Conservation (phyloP, 2,113 vertebrate species). For the Dissostichus mawsoni region DNA sequence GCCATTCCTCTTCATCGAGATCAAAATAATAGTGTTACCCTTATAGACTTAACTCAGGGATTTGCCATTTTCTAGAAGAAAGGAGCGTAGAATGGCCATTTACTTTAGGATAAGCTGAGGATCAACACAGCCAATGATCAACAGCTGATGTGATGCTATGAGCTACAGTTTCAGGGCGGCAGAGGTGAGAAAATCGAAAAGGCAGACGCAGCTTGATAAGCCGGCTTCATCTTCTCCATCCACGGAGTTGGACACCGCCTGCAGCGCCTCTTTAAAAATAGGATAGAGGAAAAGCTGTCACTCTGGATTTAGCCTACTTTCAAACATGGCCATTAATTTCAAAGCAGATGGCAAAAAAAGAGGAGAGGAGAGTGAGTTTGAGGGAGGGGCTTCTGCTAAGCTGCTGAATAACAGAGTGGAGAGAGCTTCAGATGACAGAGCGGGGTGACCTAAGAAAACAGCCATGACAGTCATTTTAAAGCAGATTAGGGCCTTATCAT, state of each 20-base stretch:
- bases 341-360: slow-evolving; percentile 79
- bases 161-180: slow-evolving; percentile 41
- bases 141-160: slow-evolving; percentile 32
- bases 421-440: slow-evolving; percentile 40
- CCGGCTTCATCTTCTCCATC: slow-evolving; percentile 37
- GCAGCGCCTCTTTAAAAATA: slow-evolving; percentile 75
- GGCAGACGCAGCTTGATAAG: slow-evolving; percentile 60
- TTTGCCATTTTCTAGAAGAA: not conserved
- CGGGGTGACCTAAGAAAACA: slow-evolving; percentile 41
- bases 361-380: slow-evolving; percentile 37
- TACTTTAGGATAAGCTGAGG: not conserved
- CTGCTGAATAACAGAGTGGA: slow-evolving; percentile 72
- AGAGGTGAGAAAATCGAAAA: slow-evolving; percentile 55
- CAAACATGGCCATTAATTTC: slow-evolving; percentile 82
- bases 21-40: not conserved
- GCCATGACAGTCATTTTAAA: slow-evolving; percentile 43
- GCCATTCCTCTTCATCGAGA: not conserved
- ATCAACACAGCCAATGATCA: slow-evolving; percentile 13
- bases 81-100: not conserved
- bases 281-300: slow-evolving; percentile 73
- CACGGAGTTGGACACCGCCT: slow-evolving; percentile 63
- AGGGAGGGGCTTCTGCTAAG: slow-evolving; percentile 61
- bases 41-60: not conserved
- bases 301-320: slow-evolving; percentile 84
- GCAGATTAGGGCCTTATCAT: slow-evolving; percentile 50